Evolutionary conservation across 2,888 invertebrate genomes (phyloP).

Genomic region (Diarsia rubi): DNA sequence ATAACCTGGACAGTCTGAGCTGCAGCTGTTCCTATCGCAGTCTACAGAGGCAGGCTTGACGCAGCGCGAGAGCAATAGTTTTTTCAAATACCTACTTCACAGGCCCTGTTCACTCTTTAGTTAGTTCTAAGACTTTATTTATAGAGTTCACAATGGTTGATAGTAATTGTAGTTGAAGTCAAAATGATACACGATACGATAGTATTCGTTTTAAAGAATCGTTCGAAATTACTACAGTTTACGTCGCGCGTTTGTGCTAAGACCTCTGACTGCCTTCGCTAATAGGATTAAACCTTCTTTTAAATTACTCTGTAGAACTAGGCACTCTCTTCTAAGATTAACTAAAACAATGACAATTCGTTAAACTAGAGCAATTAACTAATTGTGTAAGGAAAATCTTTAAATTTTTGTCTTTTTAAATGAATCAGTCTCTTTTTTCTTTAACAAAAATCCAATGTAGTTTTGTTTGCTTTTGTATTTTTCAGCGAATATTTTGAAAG

Average conservation of each 20-base stretch:
- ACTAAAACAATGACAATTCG: conserved; percentile 29
- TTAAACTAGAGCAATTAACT: conserved; percentile 31
- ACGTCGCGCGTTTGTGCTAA: not conserved
- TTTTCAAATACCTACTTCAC: too few relatives aligned
- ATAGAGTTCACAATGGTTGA: too few relatives aligned
- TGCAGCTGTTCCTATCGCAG: too few relatives aligned
- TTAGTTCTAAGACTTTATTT: too few relatives aligned
- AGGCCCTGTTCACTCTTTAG: too few relatives aligned
- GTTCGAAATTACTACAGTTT: not conserved
- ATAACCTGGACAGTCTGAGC: too few relatives aligned
- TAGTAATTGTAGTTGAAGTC: not conserved
- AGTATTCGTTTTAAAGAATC: not conserved
- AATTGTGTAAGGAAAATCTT: conserved; percentile 28
- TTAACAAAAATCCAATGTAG: not conserved
- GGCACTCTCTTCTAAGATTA: conserved; percentile 14
- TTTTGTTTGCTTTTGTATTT: not conserved
- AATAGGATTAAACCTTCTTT: conserved; percentile 23
- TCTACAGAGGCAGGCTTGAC: too few relatives aligned
- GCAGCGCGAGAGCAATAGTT: too few relatives aligned
- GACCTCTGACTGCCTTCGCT: not conserved
- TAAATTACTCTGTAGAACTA: conserved; percentile 11
- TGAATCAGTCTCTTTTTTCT: not conserved
- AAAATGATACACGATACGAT: not conserved
- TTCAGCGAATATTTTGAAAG: not conserved
- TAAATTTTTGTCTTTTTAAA: not conserved